Percentiles rank a stretch among this genome's conserved stretches.
These are phyloP conservation scores for Boloria selene DNA, from an alignment of 2,888 invertebrate genomes.

Conservation along the genomic window DNA sequence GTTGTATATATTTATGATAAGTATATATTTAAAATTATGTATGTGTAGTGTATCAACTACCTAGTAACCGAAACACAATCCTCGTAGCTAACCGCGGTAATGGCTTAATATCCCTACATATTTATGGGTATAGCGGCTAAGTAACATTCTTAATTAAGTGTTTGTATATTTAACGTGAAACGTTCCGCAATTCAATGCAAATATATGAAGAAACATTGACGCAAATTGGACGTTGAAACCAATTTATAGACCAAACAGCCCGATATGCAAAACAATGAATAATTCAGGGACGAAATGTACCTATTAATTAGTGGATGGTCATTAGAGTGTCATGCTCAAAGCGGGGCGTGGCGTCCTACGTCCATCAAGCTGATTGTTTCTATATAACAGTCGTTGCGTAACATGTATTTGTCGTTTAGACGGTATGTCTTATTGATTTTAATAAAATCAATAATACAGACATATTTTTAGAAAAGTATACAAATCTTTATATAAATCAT, in stretches of 20 bases:
- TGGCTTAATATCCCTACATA: neutral
- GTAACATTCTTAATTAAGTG: conserved; percentile 4
- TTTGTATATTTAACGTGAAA: neutral
- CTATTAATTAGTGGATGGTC: conserved; percentile 64
- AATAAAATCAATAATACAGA: conserved; percentile 11
- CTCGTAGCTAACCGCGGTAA: too few species aligned
- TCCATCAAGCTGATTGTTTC: conserved; percentile 71
- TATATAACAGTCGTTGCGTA: conserved; percentile 48
- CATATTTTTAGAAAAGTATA: too few species aligned
- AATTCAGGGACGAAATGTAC: conserved; percentile 53
- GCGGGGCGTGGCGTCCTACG: conserved; percentile 51
- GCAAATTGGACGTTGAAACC: conserved; percentile 24
- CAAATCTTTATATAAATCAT: too few species aligned
- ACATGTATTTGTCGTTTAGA: conserved; percentile 14
- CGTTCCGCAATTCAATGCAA: conserved; percentile 9
- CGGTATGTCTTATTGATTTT: conserved; percentile 11
- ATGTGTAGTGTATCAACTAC: too few species aligned
- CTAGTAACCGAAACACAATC: too few species aligned
- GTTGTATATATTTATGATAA: too few species aligned
- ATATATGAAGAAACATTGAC: conserved; percentile 16
- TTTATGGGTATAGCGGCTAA: neutral
- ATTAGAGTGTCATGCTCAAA: conserved; percentile 58
- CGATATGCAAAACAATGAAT: conserved; percentile 44
- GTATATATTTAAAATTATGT: too few species aligned
- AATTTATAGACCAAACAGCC: conserved; percentile 28